Evolutionary conservation across 2,888 invertebrate genomes (phyloP), one percentile per base, ranked within the genome.

Genomic region (Frankliniella fusca): DNA sequence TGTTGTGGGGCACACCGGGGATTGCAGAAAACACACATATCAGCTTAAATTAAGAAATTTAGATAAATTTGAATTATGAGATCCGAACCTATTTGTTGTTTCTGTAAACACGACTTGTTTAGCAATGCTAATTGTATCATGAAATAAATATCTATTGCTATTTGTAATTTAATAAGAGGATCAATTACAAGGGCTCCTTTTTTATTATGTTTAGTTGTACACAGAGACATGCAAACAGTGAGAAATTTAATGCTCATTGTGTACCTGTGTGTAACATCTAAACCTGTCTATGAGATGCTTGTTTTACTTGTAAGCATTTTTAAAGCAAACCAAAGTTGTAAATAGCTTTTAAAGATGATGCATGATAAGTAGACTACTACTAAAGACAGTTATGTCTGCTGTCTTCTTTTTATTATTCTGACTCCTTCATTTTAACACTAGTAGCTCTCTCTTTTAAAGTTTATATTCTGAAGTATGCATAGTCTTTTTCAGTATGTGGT

Each of bases 1-100:
- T 76, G 70, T 76, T 76, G 70, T 76, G 70, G 70, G 70, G 70
- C 70, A 76, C 70, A 76, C 23, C 27, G 70, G 70, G 70, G 70
- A 76, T 76, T 76, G 70, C 70, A 76, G 70, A 76, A 76, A 76
- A 76, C 70, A 76, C 70, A 76, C 70, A 76, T 76, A 76, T 76
- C 70, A 76, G 70, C 70, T 76, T 76, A 76, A 76, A 76, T 76
- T 76, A 76, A 76, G 70, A 76, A 76, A 76, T 27, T 76, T 76
- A 76, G 70, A 27, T 76, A 76, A 76, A 76, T 27, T 76, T 76
- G 70, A 76, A 76, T 76, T 76, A 76, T 27, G 70, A 76, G 70
- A 76, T 76, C 70, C 70, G 70, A 76, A 76, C 70, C 70, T 76
- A 76, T 27, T 76, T 76, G 70, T 76, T 76, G 70, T 76, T 76